Percentiles rank a stretch among this genome's conserved stretches.
Conservation (phyloP, 2,113 vertebrate species). For the Channa argus region DNA sequence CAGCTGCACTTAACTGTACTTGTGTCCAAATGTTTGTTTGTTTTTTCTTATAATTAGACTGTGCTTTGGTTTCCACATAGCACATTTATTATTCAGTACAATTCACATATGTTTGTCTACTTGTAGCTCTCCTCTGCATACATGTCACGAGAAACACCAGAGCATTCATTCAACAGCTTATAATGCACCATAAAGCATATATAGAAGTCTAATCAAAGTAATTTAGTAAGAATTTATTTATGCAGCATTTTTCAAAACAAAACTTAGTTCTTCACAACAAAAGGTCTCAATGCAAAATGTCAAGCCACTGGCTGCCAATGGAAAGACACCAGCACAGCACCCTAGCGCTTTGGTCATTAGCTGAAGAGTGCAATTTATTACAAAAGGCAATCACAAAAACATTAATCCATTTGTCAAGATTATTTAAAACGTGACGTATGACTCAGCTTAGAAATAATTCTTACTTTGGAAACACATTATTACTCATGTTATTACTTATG, state of each 20-base stretch:
- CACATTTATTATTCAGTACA: not conserved
- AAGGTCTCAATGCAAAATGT: too few relatives aligned
- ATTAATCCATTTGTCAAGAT: too few relatives aligned
- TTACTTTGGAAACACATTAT: too few relatives aligned
- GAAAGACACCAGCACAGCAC: not conserved
- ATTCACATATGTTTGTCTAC: not conserved
- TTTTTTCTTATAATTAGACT: slow-evolving; percentile 1
- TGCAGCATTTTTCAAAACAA: too few relatives aligned
- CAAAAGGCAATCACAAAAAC: too few relatives aligned
- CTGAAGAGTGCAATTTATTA: not conserved
- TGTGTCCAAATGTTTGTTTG: not conserved
- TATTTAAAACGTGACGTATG: too few relatives aligned
- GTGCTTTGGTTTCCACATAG: not conserved
- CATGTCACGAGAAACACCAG: not conserved
- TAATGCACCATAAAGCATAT: not conserved
- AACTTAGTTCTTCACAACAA: too few relatives aligned
- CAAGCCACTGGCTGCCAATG: too few relatives aligned
- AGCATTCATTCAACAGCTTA: not conserved
- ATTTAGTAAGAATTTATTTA: not conserved
- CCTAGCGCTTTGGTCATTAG: not conserved
- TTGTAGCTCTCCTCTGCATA: not conserved
- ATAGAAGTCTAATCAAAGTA: not conserved
- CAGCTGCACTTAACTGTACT: slow-evolving; percentile 20
- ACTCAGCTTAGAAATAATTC: too few relatives aligned
- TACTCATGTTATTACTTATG: too few relatives aligned